These are phyloP conservation scores for Sterrhoptilus dennistouni DNA, from an alignment of 2,113 vertebrate genomes.

Conservation along the genomic window DNA sequence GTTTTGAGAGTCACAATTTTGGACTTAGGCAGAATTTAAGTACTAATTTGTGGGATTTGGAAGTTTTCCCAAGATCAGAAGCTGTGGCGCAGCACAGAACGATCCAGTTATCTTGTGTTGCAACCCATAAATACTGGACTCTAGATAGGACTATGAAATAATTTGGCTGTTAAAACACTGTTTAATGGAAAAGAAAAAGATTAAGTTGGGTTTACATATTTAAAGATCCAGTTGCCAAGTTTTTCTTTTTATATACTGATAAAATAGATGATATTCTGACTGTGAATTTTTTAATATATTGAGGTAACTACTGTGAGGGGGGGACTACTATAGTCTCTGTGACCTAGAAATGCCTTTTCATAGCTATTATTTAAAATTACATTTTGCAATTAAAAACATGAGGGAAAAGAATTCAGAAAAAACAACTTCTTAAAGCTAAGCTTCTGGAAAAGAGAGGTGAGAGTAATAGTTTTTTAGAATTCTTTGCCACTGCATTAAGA, in stretches of 20 bases:
- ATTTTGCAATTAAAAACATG: neutral
- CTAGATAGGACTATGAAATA: neutral
- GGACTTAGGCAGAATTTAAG: constrained; percentile 1
- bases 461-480: neutral
- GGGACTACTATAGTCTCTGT: neutral
- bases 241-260: neutral
- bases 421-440: neutral
- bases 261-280: neutral
- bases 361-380: neutral
- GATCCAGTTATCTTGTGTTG: neutral
- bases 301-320: neutral
- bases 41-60: constrained; percentile 1
- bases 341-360: neutral
- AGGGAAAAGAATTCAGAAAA: neutral
- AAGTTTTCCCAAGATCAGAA: constrained; percentile 4
- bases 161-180: neutral
- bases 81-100: neutral
- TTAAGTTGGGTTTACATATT: neutral
- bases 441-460: neutral
- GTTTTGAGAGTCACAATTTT: constrained; percentile 13
- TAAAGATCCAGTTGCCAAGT: neutral
- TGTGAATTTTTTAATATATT: neutral
- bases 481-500: neutral
- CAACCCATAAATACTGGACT: neutral
- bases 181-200: neutral